phyloP scores from a whole-genome alignment of 2,888 invertebrate species.

The Plebejus argus region DNA sequence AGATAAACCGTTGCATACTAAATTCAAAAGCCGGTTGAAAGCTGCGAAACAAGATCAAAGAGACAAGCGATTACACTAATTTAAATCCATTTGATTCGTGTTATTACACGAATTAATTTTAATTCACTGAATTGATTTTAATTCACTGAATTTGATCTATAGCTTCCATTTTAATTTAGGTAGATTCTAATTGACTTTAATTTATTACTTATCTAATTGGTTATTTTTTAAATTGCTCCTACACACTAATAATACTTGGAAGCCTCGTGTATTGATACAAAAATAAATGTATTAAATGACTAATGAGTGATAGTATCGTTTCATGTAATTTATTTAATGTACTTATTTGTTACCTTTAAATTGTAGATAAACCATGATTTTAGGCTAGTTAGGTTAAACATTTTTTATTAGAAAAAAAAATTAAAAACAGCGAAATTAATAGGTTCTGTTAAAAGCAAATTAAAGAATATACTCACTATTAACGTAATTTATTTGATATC shows the following conservation, averaged over 20 bases:
- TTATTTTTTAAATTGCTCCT: background rate
- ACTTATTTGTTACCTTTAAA: too few relatives aligned
- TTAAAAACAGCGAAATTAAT: too few relatives aligned
- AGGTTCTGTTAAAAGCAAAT: too few relatives aligned
- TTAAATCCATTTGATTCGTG: constrained; percentile 1
- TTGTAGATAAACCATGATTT: too few relatives aligned
- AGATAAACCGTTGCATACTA: background rate
- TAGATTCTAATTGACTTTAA: background rate
- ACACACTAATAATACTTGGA: too few relatives aligned
- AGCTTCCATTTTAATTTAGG: background rate
- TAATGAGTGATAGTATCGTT: too few relatives aligned
- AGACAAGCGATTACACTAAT: constrained; percentile 17
- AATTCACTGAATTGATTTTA: constrained; percentile 15
- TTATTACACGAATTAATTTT: constrained; percentile 24
- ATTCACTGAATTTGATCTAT: constrained; percentile 9
- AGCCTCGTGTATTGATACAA: too few relatives aligned
- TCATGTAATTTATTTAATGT: too few relatives aligned
- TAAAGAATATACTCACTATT: too few relatives aligned
- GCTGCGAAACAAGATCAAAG: background rate
- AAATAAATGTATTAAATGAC: too few relatives aligned
- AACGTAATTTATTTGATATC: background rate
- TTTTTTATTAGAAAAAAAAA: too few relatives aligned
- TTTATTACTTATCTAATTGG: background rate
- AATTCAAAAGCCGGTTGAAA: background rate
- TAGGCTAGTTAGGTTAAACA: too few relatives aligned